Evolutionary conservation across 2,888 invertebrate species (phyloP), one percentile per base, ranked within the genome.

Genomic region (Lordiphosa fenestrarum): DNA sequence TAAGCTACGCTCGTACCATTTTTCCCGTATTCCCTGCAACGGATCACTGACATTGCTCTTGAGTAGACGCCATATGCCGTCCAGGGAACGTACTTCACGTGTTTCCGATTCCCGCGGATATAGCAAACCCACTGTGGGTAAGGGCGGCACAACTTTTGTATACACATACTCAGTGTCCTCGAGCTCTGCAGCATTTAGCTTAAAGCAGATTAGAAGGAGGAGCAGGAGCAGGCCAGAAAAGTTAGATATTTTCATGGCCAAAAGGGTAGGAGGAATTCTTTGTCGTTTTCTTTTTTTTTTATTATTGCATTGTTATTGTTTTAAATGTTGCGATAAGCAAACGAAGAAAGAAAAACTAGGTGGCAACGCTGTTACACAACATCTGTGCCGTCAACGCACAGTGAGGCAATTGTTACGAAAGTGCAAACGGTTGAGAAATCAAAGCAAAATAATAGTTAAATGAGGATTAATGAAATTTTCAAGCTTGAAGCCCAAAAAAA

Each of bases 1-100:
- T 7, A 98, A 91, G 73, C 94, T 93, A 53, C 91, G 89, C 56
- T 91, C 90, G 86, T 91, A 96, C 97, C 98, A 98, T 61, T 92
- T 90, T 64, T 95, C 92, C 47, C 91, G 90, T 71, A 95, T 92
- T 1, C 97, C 96, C 65, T 92, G 90, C 35, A 93, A 91, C 0
- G 94, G 92, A 82, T 95, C 93, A 1, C 91, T 90, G 0, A 92
- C 91, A 12, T 92, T 91, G 2, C 95, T 94, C n/a, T 93, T 91
- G 10, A 94, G 91, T 86, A 98, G 98, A 86, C 95, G 94, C 98
- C 98, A 98, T 72, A 98, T 90, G 0, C 98, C 98, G 88, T 98
- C 95, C 38, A 98, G 90, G 0, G 91, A 92, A 70, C 90, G 92
- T 30, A 95, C 92, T 87, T 96, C 94, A 64, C 98, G 92, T 0